These are phyloP conservation scores for Lithobates pipiens DNA, from an alignment of 2,797 vertebrate genomes.

Conservation along the genomic window DNA sequence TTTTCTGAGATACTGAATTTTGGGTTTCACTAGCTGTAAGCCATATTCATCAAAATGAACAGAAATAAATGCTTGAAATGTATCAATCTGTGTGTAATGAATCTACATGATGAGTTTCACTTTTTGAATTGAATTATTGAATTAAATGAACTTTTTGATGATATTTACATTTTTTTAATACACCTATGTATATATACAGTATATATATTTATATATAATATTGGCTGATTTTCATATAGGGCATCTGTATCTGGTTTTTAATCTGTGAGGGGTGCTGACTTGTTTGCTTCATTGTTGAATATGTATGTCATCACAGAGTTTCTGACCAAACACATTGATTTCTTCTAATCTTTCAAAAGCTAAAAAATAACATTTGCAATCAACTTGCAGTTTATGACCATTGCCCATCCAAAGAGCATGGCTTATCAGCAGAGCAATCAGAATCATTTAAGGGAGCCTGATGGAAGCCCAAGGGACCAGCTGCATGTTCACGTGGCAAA, in stretches of 20 bases:
- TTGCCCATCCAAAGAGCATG: background rate
- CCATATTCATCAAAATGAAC: too few relatives aligned
- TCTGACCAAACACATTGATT: background rate
- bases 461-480: constrained; percentile 37
- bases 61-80: too few relatives aligned
- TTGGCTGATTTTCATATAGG: too few relatives aligned
- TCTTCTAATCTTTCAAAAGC: background rate
- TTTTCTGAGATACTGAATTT: too few relatives aligned
- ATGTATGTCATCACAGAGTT: background rate
- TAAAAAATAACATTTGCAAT: constrained; percentile 4
- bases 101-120: too few relatives aligned
- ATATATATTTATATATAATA: too few relatives aligned
- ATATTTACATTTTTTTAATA: too few relatives aligned
- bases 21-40: too few relatives aligned
- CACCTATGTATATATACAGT: too few relatives aligned
- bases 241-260: background rate
- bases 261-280: background rate
- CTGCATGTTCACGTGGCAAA: constrained; percentile 35
- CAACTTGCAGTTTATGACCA: background rate
- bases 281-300: background rate
- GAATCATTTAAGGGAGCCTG: constrained; percentile 35
- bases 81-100: too few relatives aligned
- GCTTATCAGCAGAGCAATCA: constrained; percentile 36
- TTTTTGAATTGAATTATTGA: too few relatives aligned
- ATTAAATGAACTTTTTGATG: too few relatives aligned